phyloP scores from a whole-genome alignment of 2,888 invertebrate genomes.

The Microchrysa polita region DNA sequence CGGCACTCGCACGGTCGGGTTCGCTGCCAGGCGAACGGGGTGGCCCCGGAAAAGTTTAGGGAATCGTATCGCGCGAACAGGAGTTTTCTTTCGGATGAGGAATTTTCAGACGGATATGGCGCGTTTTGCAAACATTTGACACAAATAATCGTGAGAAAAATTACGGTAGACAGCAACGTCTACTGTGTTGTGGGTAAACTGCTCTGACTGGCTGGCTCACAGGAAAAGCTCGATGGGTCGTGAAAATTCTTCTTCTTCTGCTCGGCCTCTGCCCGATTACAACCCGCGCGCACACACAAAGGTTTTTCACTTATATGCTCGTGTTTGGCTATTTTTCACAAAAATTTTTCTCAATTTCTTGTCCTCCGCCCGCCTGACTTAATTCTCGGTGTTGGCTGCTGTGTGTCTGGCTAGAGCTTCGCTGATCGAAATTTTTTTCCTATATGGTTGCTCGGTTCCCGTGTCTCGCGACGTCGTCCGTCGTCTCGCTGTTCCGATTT shows the following conservation, averaged over 20 bases:
- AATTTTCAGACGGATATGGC: not conserved
- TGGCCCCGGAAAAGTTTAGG: not conserved
- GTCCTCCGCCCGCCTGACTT: too few species aligned
- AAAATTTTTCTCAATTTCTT: not conserved
- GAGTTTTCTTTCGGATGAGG: not conserved
- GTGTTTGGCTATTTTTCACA: not conserved
- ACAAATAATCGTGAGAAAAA: not conserved
- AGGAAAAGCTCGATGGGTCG: conserved; percentile 11
- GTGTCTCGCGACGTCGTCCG: too few species aligned
- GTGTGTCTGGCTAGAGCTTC: conserved; percentile 2
- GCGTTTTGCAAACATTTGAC: not conserved
- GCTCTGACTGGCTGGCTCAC: not conserved
- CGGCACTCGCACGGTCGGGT: not conserved
- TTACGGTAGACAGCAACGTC: not conserved
- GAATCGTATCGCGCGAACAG: not conserved
- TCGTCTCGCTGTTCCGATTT: not conserved
- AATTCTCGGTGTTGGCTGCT: too few species aligned
- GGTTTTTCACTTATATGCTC: not conserved
- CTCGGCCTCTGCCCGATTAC: conserved; percentile 3
- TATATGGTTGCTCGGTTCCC: not conserved
- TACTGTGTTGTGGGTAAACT: not conserved
- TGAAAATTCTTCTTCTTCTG: conserved; percentile 20
- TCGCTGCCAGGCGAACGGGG: not conserved
- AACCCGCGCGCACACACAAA: not conserved
- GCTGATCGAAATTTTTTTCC: conserved; percentile 19